Evolutionary conservation across 2,888 invertebrate genomes (phyloP).

Genomic region (Nemotelus pantherinus): DNA sequence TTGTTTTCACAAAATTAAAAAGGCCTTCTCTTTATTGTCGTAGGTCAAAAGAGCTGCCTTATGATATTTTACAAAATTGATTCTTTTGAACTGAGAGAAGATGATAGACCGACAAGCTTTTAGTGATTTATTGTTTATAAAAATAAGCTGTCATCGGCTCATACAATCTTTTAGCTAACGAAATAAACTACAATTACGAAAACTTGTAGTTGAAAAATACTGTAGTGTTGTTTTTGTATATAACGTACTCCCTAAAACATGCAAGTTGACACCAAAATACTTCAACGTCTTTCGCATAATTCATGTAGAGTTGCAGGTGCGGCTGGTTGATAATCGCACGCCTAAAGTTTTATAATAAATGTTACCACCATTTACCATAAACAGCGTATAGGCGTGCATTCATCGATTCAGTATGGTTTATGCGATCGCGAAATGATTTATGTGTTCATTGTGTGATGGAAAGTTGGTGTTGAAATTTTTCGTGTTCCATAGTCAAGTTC

Average conservation of each 20-base stretch:
- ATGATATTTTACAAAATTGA: too few relatives aligned
- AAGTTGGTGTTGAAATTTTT: slow-evolving; percentile 11
- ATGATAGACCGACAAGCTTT: too few relatives aligned
- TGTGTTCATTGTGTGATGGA: slow-evolving; percentile 43
- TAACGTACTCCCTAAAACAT: background rate
- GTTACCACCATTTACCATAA: background rate
- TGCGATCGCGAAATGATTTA: slow-evolving; percentile 27
- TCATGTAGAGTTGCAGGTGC: slow-evolving; percentile 34
- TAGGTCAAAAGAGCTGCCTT: too few relatives aligned
- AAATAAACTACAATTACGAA: too few relatives aligned
- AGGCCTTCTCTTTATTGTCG: too few relatives aligned
- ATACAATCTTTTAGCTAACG: too few relatives aligned
- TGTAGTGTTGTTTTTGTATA: too few relatives aligned
- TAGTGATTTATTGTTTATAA: too few relatives aligned
- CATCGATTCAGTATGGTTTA: slow-evolving; percentile 18
- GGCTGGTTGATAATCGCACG: slow-evolving; percentile 18
- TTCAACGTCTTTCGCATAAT: slow-evolving; percentile 28
- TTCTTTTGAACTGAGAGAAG: too few relatives aligned
- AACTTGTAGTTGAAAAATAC: too few relatives aligned
- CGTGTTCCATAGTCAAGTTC: background rate
- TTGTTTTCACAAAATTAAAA: too few relatives aligned
- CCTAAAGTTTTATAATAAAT: slow-evolving; percentile 11
- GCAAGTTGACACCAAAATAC: slow-evolving; percentile 16
- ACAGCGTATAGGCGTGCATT: slow-evolving; percentile 28
- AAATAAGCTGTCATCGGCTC: too few relatives aligned